Base-by-base conservation (phyloP, 1,140 invertebrate genomes). In the Macrostomum lignano region DNA sequence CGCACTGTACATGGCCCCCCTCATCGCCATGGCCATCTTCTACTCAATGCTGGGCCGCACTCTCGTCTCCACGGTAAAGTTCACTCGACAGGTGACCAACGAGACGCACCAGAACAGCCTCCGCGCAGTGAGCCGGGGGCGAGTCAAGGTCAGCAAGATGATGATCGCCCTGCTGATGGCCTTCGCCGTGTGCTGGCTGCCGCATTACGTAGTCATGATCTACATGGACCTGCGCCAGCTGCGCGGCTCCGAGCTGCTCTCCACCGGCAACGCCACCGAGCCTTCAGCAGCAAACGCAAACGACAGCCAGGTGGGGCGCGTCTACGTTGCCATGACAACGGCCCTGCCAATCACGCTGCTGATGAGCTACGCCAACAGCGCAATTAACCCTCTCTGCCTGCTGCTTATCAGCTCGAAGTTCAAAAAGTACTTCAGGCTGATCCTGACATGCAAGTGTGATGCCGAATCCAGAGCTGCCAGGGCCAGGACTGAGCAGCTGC, bases 331-430 rank as follows among this genome's bases (percentile, higher is more conserved):
- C n/a, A n/a, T n/a, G n/a, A n/a, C n/a, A n/a, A n/a, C 33, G 1
- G 40, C 40, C 1, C 49, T 65, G 17, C 67, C 70, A 33, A 71
- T 69, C 42, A 66, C 67, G 22, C 52, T 73, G 30, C 52, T 73
- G 28, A 48, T 73, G 7, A 72, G 71, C 31, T 71, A 73, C 46
- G 63, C 69, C 15, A 71, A 74, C 51, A 72, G 69, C 30, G 71
- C 70, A 15, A 52, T 74, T 20, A 73, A 72, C 53, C 71, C 72
- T 5, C 19, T 28, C 7, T 28, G 26, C 9, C 15, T 17, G 26
- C 9, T 28, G 9, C 15, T 28, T 28, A 28, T 28, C 19, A 15
- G 14, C 14, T 15, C 15, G 19, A 28, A 28, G 9, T 28, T 28
- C n/a, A n/a, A n/a, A n/a, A n/a, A n/a, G n/a, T n/a, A n/a, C n/a